Evolutionary conservation across 2,888 invertebrate genomes (phyloP), one percentile per base, ranked within the genome.

Genomic region (Alviniconcha strummeri): DNA sequence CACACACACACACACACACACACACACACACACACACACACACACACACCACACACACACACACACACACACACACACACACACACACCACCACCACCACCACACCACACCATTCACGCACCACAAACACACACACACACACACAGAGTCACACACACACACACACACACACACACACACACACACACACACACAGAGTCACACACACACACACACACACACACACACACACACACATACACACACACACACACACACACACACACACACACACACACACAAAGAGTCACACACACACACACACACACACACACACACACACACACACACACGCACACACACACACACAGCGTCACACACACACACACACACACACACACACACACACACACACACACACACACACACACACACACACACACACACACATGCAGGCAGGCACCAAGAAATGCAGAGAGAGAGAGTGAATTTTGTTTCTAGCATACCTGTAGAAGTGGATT

Each of bases 151-250:
- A 69, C 69, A 69, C 69, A 69, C 69, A 69, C 36, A 11, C 55
- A 75, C 75, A 75, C 8, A 75, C 75, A 75, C 17, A 19, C 75
- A 75, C 11, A 75, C 75, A 74, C 77, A 83, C 79, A 78, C 79
- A 82, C 79, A 78, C 79, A 78, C 56, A 78, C 79, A 78, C 79
- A 78, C 79, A 75, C 17, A 56, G n/a, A n/a, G n/a, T n/a, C n/a
- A n/a, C n/a, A n/a, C n/a, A n/a, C 7, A 75, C 15, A 75, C 75
- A 56, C 57, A 69, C 69, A 69, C 69, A 69, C 13, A 69, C 11
- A 69, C 13, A 69, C 69, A 69, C 17, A 69, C 69, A 69, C 13
- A 69, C 11, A 69, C 13, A 69, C 69, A 69, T 11, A 69, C 69
- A 69, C 69, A 69, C 69, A 69, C 69, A 69, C 69, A 69, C 69